Evolutionary conservation across 1,140 invertebrate genomes (phyloP), one percentile per base, ranked within the genome.

Genomic region (Eueides isabella): DNA sequence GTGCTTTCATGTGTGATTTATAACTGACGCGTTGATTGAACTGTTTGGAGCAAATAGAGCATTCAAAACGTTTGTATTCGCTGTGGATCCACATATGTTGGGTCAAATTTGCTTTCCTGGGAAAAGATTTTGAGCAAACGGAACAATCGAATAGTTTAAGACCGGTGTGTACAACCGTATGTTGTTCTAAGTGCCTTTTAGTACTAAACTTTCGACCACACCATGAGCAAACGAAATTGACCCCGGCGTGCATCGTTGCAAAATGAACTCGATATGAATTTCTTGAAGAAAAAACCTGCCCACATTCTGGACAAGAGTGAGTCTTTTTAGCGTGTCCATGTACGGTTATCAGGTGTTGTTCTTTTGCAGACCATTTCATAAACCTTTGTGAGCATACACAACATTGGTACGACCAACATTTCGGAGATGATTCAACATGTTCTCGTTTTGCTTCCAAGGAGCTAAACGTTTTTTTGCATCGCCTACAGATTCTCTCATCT

Each of bases 11-110:
- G 44, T 88, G 85, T 2, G 72, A 75, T 23, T 81, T 83, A 30
- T 74, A 82, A 62, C 77, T 81, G 19, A 81, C 76, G 19, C 71
- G 76, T 65, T 95, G 94, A 66, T 93, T 93, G 77, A 95, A 95
- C 11, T 91, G 84, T 75, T 94, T 94, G 64, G 80, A 76, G 33
- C 95, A 96, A 11, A 94, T 68, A 72, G 93, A 88, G 79, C 95
- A 96, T 33, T 93, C 85, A 77, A 94, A 96, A 3, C 95, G 94
- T 64, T 94, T 93, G 75, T 94, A 94, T 2, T 94, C 93, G 0
- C 94, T 95, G 76, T 96, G 95, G 31, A 88, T 86, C 77, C 89
- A 85, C 85, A 92, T 87, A 63, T 94, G 93, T 29, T 85, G 81
- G 29, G 44, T 64, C 55, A 88, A 75, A 68, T 82, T 84, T 12